Evolutionary conservation across 2,888 invertebrate genomes (phyloP).

Genomic region (Drosophila prostipennis): DNA sequence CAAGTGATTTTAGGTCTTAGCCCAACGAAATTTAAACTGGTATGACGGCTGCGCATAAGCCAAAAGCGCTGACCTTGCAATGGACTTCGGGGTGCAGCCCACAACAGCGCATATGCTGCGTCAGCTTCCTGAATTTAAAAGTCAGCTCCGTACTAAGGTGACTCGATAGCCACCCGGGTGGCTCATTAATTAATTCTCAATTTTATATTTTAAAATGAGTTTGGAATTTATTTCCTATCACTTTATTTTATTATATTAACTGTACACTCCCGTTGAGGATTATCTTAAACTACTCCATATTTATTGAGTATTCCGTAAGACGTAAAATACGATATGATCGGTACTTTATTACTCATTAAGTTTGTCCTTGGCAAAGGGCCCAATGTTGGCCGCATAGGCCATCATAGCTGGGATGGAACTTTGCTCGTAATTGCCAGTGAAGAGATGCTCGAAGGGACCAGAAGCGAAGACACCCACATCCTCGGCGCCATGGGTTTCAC

Average conservation of each 20-base stretch:
- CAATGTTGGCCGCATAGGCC: constrained; percentile 89
- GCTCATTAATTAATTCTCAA: no score
- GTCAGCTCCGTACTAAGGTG: no score
- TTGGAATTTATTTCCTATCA: not conserved
- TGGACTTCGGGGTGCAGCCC: no score
- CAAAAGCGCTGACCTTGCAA: no score
- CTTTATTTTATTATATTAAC: not conserved
- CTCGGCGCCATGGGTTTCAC: constrained; percentile 91
- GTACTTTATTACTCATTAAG: constrained; percentile 24
- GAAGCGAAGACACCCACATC: constrained; percentile 91
- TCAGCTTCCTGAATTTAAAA: no score
- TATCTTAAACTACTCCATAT: constrained; percentile 5
- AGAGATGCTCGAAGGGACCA: constrained; percentile 91
- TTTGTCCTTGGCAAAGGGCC: constrained; percentile 82
- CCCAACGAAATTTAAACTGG: no score
- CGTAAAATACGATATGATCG: not conserved
- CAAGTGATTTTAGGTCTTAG: no score
- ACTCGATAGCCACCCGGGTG: no score
- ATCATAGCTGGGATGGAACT: constrained; percentile 90
- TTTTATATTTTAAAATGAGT: not conserved
- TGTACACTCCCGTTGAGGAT: not conserved
- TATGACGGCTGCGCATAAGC: no score
- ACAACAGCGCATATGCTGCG: no score
- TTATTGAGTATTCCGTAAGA: constrained; percentile 29
- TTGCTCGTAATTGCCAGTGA: constrained; percentile 91